Conservation (phyloP, 2,797 vertebrate genomes). For the Catamblyrhynchus diadema region DNA sequence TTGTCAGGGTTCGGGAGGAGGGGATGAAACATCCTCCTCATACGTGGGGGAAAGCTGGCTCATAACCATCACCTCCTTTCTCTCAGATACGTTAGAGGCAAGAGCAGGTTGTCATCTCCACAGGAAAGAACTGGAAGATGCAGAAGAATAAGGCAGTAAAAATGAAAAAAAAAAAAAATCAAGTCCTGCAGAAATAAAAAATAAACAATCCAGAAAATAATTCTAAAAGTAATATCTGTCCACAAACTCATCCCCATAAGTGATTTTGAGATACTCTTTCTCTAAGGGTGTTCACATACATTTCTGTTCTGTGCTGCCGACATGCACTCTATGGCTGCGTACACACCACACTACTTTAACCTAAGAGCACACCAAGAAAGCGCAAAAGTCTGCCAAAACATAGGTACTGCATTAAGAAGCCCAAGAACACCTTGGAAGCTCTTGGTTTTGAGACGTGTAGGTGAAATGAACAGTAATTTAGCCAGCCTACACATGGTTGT, state of each 20-base stretch:
- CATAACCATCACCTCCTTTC: neutral
- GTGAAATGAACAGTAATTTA: conserved; percentile 50
- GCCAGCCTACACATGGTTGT: neutral
- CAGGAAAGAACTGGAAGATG: neutral
- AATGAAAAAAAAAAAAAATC: neutral
- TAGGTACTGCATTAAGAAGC: neutral
- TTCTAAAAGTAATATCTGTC: neutral
- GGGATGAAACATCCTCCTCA: neutral
- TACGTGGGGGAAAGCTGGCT: neutral
- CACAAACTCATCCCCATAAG: neutral
- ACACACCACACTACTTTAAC: neutral
- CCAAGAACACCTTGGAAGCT: neutral
- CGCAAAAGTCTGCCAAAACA: neutral
- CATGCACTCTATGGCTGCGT: neutral
- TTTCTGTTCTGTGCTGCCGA: neutral
- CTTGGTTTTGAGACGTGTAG: neutral
- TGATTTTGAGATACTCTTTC: neutral
- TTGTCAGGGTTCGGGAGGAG: neutral
- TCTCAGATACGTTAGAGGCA: neutral
- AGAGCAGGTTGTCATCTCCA: neutral
- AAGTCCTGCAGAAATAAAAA: neutral
- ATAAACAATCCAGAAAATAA: neutral
- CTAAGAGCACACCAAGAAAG: neutral
- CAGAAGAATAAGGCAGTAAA: neutral
- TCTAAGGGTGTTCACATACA: neutral